Evolutionary conservation across 2,888 invertebrate genomes (phyloP).

Genomic region (Tiphia femorata): DNA sequence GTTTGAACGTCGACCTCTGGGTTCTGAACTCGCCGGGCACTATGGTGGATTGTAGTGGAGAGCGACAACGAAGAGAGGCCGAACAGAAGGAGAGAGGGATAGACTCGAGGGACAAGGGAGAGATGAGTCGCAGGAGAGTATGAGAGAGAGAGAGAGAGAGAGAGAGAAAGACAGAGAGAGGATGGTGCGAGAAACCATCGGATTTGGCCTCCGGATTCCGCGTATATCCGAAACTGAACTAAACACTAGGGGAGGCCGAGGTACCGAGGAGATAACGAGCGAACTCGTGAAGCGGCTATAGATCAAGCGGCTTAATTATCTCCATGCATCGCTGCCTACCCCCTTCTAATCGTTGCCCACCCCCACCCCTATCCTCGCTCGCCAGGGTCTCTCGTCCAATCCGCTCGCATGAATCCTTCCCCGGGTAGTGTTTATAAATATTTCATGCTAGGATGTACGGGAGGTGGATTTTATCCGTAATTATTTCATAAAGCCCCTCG

Average conservation of each 20-base stretch:
- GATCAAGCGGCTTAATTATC: slow-evolving; percentile 69
- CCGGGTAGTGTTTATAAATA: not conserved
- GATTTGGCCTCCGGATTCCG: slow-evolving; percentile 50
- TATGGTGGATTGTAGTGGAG: slow-evolving; percentile 20
- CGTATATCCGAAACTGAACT: slow-evolving; percentile 62
- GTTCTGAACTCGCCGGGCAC: slow-evolving; percentile 54
- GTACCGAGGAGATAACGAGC: slow-evolving; percentile 68
- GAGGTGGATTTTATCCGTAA: too few relatives aligned
- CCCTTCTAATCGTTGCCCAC: slow-evolving; percentile 51
- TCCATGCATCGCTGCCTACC: slow-evolving; percentile 63
- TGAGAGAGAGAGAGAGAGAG: slow-evolving; percentile 14
- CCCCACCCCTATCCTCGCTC: slow-evolving; percentile 42
- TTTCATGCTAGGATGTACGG: too few relatives aligned
- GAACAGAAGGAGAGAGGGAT: slow-evolving; percentile 9
- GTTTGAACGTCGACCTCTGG: slow-evolving; percentile 68
- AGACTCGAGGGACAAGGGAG: slow-evolving; percentile 21
- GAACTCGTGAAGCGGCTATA: slow-evolving; percentile 69
- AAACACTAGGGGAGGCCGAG: slow-evolving; percentile 58
- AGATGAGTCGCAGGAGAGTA: too few relatives aligned
- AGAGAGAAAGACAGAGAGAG: slow-evolving; percentile 9
- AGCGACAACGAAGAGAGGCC: slow-evolving; percentile 16
- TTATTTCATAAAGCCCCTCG: too few relatives aligned
- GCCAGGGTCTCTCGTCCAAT: slow-evolving; percentile 31
- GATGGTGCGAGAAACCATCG: slow-evolving; percentile 37
- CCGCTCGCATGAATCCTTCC: slow-evolving; percentile 16